Conservation (phyloP, 1,140 invertebrate species). For the Drosophila leontia region DNA sequence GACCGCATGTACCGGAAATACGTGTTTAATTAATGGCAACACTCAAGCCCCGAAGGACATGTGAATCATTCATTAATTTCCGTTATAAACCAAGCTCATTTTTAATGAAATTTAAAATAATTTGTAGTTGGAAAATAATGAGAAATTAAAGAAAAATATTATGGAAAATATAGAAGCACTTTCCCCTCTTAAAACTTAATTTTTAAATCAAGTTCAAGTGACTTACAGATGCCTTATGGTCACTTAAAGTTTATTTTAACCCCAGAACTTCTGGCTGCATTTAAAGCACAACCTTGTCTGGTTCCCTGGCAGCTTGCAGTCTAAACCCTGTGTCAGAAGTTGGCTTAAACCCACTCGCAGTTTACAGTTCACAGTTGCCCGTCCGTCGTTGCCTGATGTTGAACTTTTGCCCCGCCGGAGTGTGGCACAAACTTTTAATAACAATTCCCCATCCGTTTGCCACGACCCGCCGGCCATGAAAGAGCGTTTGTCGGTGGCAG, state of each 20-base stretch:
- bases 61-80: conserved; percentile 12
- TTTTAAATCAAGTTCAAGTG: conserved; percentile 3
- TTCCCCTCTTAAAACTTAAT: neutral
- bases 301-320: conserved; percentile 21
- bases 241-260: conserved; percentile 22
- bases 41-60: neutral
- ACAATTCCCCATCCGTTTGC: conserved; percentile 36
- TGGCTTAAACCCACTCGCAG: conserved; percentile 38
- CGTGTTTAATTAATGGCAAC: conserved; percentile 34
- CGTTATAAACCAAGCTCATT: conserved; percentile 3
- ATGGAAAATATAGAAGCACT: neutral
- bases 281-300: conserved; percentile 33
- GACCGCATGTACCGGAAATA: conserved; percentile 28
- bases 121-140: neutral
- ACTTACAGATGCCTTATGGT: conserved; percentile 9
- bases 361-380: conserved; percentile 15
- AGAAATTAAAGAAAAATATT: neutral
- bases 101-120: conserved; percentile 8
- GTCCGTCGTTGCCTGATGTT: conserved; percentile 15
- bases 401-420: conserved; percentile 28
- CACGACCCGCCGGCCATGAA: conserved; percentile 16
- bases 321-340: conserved; percentile 46
- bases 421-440: conserved; percentile 61
- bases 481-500: conserved; percentile 10
- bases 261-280: conserved; percentile 7